A percentile compares a stretch with the other conserved stretches of the same genome.
phyloP scores from a whole-genome alignment of 2,113 vertebrate species.

The Oenanthe oenanthe region DNA sequence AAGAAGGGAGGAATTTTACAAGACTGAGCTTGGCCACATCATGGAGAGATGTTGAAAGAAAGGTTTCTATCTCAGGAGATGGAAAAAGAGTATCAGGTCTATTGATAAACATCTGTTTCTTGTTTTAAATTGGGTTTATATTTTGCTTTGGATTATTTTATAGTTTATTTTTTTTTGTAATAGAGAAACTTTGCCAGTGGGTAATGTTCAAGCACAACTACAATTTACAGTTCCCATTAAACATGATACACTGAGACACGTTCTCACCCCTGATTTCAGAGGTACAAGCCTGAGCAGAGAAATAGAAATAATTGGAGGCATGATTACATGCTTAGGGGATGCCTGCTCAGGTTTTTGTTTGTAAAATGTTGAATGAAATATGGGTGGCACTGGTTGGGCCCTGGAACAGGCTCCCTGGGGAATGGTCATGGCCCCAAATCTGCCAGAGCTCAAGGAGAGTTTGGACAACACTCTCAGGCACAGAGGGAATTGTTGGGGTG shows the following conservation, averaged over 20 bases:
- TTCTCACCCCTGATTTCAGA: background rate
- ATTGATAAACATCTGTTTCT: background rate
- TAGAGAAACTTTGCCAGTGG: background rate
- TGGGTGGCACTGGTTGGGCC: background rate
- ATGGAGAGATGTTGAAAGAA: background rate
- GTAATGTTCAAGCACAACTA: background rate
- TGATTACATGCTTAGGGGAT: background rate
- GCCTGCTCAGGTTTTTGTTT: background rate
- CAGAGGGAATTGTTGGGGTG: background rate
- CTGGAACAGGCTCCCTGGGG: background rate
- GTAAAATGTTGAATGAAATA: background rate
- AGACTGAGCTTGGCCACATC: background rate
- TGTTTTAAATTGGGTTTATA: background rate
- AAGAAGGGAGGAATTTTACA: background rate
- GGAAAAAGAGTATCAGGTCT: background rate
- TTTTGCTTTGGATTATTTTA: constrained; percentile 10
- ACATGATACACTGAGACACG: background rate
- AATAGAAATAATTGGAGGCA: background rate
- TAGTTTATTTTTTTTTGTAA: background rate
- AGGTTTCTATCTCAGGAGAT: background rate
- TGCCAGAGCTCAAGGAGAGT: background rate
- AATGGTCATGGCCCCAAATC: background rate
- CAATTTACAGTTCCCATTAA: background rate
- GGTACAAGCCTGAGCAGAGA: background rate
- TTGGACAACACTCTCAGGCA: background rate